Conservation (phyloP, 2,888 invertebrate species). For the Eupithecia vulgata region DNA sequence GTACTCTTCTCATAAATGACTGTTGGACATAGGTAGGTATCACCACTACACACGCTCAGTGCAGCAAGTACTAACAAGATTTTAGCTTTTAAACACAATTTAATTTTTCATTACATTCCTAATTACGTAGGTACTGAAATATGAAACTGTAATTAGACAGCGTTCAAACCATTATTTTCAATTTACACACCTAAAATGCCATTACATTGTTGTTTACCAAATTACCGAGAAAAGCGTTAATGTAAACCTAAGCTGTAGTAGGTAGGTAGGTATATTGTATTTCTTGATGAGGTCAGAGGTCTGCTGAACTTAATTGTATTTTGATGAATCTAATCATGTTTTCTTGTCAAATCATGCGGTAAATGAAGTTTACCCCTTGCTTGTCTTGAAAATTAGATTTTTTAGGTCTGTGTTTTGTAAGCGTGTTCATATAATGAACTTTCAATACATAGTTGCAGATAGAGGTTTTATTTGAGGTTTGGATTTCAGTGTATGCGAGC, state of each 20-base stretch:
- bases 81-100: slow-evolving; percentile 32
- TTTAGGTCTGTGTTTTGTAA: slow-evolving; percentile 34
- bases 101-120: slow-evolving; percentile 45
- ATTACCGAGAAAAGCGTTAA: slow-evolving; percentile 55
- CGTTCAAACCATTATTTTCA: slow-evolving; percentile 50
- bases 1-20: not conserved
- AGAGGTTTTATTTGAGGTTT: slow-evolving; percentile 10
- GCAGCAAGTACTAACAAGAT: not conserved
- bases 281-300: slow-evolving; percentile 55
- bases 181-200: slow-evolving; percentile 50
- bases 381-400: slow-evolving; percentile 41
- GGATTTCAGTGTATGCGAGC: slow-evolving; percentile 21
- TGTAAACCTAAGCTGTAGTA: slow-evolving; percentile 44
- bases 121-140: slow-evolving; percentile 49
- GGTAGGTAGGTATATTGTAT: slow-evolving; percentile 22
- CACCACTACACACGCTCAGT: not conserved
- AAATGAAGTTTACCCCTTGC: slow-evolving; percentile 70
- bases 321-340: slow-evolving; percentile 71
- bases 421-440: slow-evolving; percentile 23
- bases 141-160: slow-evolving; percentile 52
- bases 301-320: slow-evolving; percentile 71
- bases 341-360: slow-evolving; percentile 78
- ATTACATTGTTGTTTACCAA: slow-evolving; percentile 48
- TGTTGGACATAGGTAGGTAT: not conserved
- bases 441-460: slow-evolving; percentile 5